Conservation (phyloP, 2,888 invertebrate genomes). For the Sesia apiformis region DNA sequence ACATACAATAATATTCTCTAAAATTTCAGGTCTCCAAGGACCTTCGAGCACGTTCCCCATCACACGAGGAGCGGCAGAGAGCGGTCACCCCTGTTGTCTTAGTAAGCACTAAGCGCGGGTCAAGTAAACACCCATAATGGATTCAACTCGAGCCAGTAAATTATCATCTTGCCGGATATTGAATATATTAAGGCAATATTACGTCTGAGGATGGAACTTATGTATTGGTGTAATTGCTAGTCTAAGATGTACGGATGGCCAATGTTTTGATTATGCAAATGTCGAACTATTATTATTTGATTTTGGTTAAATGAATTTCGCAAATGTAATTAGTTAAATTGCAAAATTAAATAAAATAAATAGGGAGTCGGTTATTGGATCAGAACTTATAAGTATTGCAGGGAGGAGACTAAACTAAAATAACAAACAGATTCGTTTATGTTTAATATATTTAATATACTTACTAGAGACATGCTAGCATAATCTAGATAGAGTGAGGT, state of each 20-base stretch:
- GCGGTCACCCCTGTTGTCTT: conserved; percentile 70
- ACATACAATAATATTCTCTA: conserved; percentile 5
- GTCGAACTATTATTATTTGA: not conserved
- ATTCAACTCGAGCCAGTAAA: conserved; percentile 62
- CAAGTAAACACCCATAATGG: conserved; percentile 75
- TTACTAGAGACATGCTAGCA: too few species aligned
- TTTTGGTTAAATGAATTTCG: not conserved
- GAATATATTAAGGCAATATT: conserved; percentile 70
- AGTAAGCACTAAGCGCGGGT: conserved; percentile 73
- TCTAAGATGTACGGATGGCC: not conserved
- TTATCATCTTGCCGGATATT: conserved; percentile 72
- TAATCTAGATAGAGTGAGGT: too few species aligned
- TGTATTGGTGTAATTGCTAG: conserved; percentile 54
- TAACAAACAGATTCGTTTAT: too few species aligned
- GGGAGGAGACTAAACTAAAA: too few species aligned
- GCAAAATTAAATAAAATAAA: too few species aligned
- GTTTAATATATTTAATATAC: too few species aligned
- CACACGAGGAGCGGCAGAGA: conserved; percentile 12
- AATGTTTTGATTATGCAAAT: conserved; percentile 10
- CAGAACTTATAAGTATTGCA: too few species aligned
- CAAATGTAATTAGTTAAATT: too few species aligned
- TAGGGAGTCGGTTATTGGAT: too few species aligned
- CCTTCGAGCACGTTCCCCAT: not conserved
- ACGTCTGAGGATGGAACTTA: conserved; percentile 37
- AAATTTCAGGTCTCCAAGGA: not conserved